Conservation (phyloP, 2,797 vertebrate genomes). For the Falco novaeseelandiae region DNA sequence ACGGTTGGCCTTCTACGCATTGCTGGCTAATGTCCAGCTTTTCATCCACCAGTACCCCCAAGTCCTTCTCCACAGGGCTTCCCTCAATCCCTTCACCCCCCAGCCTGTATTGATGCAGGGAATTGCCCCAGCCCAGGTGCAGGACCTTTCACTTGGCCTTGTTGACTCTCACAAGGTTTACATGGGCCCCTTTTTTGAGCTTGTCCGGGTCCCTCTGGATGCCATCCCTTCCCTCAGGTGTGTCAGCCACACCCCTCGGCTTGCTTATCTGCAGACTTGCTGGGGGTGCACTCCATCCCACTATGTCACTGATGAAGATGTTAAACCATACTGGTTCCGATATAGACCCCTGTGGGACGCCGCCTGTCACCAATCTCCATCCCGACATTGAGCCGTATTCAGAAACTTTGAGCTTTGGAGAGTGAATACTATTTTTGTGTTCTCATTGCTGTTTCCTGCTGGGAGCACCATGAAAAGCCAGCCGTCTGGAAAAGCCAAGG, state of each 20-base stretch:
- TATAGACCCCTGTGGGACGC: too few relatives aligned
- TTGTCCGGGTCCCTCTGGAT: background rate
- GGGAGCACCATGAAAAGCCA: background rate
- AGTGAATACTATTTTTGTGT: background rate
- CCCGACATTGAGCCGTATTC: background rate
- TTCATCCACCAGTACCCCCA: background rate
- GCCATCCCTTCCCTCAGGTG: too few relatives aligned
- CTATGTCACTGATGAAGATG: background rate
- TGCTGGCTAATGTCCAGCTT: background rate
- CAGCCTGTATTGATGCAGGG: background rate
- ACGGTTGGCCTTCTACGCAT: accelerated
- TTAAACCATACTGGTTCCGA: accelerated
- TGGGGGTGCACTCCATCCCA: accelerated
- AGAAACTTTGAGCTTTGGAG: background rate
- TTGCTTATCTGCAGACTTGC: too few relatives aligned
- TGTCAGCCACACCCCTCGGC: too few relatives aligned
- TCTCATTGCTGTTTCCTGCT: background rate
- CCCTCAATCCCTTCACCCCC: accelerated
- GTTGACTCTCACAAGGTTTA: background rate
- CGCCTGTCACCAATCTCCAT: background rate
- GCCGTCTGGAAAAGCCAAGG: background rate
- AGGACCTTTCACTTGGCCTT: too few relatives aligned
- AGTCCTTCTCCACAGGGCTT: background rate
- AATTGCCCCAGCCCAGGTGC: background rate
- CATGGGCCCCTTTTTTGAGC: background rate